Conservation (phyloP, 1,140 invertebrate genomes). For the Mycetomoellerius zeteki region DNA sequence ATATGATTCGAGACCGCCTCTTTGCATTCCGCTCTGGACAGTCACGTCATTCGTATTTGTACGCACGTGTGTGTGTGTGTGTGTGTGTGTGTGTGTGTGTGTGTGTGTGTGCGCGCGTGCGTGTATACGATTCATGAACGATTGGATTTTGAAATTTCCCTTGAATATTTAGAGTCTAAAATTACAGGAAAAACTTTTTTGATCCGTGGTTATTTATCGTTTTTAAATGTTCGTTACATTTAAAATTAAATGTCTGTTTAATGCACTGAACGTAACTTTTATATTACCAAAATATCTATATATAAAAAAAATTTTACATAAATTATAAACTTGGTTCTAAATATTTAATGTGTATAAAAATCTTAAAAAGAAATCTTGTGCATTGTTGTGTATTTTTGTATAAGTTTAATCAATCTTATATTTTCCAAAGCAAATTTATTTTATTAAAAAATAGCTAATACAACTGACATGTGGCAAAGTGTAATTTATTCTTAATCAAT, state of each 20-base stretch:
- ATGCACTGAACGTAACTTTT: background rate
- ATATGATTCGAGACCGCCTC: slow-evolving; percentile 56
- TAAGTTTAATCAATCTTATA: background rate
- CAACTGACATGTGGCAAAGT: background rate
- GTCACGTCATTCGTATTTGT: slow-evolving; percentile 28
- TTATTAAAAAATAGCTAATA: background rate
- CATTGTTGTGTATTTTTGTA: background rate
- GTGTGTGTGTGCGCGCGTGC: too few relatives aligned
- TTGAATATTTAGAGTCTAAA: slow-evolving; percentile 11
- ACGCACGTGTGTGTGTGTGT: background rate
- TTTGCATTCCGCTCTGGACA: slow-evolving; percentile 56
- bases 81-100: background rate
- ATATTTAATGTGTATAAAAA: background rate
- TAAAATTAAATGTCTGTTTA: background rate
- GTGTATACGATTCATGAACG: background rate
- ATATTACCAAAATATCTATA: background rate
- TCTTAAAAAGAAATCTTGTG: background rate
- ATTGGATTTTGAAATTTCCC: background rate
- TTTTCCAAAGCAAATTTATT: background rate
- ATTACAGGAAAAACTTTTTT: background rate
- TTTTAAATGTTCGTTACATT: background rate
- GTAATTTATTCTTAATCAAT: background rate
- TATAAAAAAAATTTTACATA: background rate
- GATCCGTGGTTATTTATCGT: background rate
- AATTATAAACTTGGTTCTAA: background rate